phyloP scores from a whole-genome alignment of 2,113 vertebrate genomes.

The Gopherus evgoodei region DNA sequence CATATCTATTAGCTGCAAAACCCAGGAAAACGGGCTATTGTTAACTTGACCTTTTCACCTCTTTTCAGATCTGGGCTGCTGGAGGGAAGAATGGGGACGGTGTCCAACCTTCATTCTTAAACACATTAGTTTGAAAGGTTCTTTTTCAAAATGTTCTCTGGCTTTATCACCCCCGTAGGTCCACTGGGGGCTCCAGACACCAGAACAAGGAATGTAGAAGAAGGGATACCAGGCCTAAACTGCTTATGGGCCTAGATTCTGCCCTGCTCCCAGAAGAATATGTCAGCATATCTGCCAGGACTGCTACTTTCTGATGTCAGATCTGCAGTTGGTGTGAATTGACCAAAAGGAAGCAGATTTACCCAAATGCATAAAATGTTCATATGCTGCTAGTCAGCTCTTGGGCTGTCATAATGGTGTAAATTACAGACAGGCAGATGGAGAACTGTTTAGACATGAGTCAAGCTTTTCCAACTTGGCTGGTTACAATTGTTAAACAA shows the following conservation, averaged over 20 bases:
- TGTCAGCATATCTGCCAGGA: background rate
- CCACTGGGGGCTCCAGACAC: background rate
- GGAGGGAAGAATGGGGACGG: fast-evolving
- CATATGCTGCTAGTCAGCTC: background rate
- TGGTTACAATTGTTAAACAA: background rate
- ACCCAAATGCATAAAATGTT: background rate
- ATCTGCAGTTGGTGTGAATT: background rate
- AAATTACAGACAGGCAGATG: background rate
- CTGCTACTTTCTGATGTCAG: background rate
- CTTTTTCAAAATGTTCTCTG: background rate
- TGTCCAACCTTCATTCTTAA: fast-evolving
- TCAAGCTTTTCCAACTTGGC: background rate
- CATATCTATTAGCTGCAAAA: background rate
- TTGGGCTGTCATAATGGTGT: background rate
- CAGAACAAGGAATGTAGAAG: background rate
- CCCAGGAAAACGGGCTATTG: background rate
- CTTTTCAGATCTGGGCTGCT: fast-evolving
- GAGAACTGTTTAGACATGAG: background rate
- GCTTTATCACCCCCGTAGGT: background rate
- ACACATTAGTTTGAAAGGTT: too few species aligned
- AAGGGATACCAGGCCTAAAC: background rate
- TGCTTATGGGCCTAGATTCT: background rate
- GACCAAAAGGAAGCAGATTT: background rate
- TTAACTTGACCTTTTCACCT: background rate
- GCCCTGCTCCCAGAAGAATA: background rate